A percentile compares a stretch with the other conserved stretches of the same genome.
phyloP scores from a whole-genome alignment of 2,888 invertebrate genomes.

The Rhagium mordax region DNA sequence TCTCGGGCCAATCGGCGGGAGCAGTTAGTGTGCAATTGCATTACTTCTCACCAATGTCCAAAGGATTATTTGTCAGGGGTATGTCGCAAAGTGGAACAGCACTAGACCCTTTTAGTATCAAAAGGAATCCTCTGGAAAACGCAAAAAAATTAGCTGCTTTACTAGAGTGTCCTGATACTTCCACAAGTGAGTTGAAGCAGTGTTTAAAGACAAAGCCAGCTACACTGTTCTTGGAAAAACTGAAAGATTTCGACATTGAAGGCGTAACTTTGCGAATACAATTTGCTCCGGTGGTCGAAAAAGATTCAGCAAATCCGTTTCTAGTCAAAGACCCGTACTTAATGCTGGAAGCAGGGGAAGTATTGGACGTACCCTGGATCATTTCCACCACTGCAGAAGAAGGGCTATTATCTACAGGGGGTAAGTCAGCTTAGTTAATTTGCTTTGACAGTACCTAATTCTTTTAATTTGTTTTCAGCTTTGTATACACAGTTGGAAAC shows the following conservation, averaged over 20 bases:
- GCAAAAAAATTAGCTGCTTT: too few species aligned
- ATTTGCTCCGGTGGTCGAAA: conserved; percentile 61
- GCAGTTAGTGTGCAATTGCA: too few species aligned
- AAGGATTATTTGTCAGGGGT: too few species aligned
- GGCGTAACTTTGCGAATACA: conserved; percentile 44
- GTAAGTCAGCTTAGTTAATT: conserved; percentile 71
- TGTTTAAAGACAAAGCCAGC: conserved; percentile 70
- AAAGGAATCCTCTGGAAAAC: too few species aligned
- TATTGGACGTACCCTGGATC: conserved; percentile 80
- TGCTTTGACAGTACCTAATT: too few species aligned
- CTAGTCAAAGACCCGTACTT: conserved; percentile 77
- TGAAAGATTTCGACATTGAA: conserved; percentile 64
- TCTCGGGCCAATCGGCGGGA: too few species aligned
- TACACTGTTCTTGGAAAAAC: not conserved
- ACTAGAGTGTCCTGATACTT: conserved; percentile 60
- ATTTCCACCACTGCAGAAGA: conserved; percentile 79
- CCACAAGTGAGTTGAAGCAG: conserved; percentile 73
- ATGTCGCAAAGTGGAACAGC: too few species aligned
- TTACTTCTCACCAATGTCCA: too few species aligned
- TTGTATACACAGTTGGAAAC: conserved; percentile 59
- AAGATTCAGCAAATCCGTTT: conserved; percentile 74
- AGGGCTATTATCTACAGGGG: conserved; percentile 80
- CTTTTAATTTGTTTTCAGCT: conserved; percentile 18
- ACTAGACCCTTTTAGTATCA: too few species aligned
- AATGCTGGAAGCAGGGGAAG: conserved; percentile 74